phyloP scores from a whole-genome alignment of 2,888 invertebrate genomes.

The Escarpia spicata region DNA sequence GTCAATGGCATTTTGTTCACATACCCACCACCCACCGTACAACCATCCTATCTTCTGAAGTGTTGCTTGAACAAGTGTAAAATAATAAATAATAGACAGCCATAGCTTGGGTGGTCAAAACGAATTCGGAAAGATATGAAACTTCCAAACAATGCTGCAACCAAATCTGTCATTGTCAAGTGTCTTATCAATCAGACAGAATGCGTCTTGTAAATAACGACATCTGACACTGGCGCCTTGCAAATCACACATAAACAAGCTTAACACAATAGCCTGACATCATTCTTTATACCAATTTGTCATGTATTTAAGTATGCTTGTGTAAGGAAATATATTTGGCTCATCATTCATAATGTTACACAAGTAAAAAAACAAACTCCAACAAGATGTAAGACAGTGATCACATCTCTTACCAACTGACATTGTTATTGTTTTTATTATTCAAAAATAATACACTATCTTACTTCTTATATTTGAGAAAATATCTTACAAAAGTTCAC shows the following conservation, averaged over 20 bases:
- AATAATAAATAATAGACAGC: background rate
- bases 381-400: background rate
- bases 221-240: background rate
- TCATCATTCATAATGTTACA: background rate
- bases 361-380: background rate
- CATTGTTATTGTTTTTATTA: no score
- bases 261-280: background rate
- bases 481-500: background rate
- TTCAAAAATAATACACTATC: no score
- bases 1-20: no score
- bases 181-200: conserved; percentile 6
- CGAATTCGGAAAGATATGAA: background rate
- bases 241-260: background rate
- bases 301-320: background rate
- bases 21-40: no score
- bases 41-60: no score
- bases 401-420: no score
- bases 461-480: background rate
- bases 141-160: conserved; percentile 13
- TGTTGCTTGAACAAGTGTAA: no score
- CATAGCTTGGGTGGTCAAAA: background rate
- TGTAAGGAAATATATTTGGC: background rate
- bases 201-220: background rate
- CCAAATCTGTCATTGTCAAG: background rate
- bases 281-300: background rate